Evolutionary conservation across 2,888 invertebrate genomes (phyloP), one percentile per base, ranked within the genome.

Genomic region (Drosophila lutescens): DNA sequence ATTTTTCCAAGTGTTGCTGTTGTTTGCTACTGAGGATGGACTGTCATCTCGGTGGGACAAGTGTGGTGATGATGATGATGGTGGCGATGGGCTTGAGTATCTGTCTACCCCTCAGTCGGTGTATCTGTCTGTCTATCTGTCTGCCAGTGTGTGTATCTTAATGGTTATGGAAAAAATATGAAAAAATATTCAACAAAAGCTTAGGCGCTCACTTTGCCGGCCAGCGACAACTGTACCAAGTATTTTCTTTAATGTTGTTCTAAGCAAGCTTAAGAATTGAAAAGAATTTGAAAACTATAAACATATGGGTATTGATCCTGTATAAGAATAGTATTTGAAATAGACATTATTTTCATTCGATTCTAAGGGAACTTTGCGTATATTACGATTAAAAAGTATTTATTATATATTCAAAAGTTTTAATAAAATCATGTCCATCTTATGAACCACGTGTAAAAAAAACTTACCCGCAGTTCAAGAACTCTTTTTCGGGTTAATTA

Each of bases 161-260:
- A 84, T 86, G 79, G 85, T 71, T 79, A 78, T 89, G 82, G 86
- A 81, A 88, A 89, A 87, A 80, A 82, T 83, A 89, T 80, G 87
- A 78, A 71, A 80, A 76, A 72, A 76, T 60, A 62, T 59, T 70
- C 70, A 74, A 74, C 78, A 78, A 78, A 72, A 86, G 81, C 77
- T 83, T 83, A 83, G 77, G 66, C 43, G 17, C 69, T 58, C 70
- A 76, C 74, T 77, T 77, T 76, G 68, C 49, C 65, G 59, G 36
- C 7, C 46, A 47, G 61, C 34, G 71, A 50, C 43, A 77, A 82
- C 82, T 86, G 87, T 83, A 86, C 82, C 77, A 79, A 70, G 34
- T 58, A 15, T 15, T 44, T 54, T 44, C n/a, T 10, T 13, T 15
- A 15, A 59, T 9, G 23, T 17, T 20, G 17, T 15, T 47, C n/a